Conservation (phyloP, 2,888 invertebrate genomes). For the Amblyjoppa proteus region DNA sequence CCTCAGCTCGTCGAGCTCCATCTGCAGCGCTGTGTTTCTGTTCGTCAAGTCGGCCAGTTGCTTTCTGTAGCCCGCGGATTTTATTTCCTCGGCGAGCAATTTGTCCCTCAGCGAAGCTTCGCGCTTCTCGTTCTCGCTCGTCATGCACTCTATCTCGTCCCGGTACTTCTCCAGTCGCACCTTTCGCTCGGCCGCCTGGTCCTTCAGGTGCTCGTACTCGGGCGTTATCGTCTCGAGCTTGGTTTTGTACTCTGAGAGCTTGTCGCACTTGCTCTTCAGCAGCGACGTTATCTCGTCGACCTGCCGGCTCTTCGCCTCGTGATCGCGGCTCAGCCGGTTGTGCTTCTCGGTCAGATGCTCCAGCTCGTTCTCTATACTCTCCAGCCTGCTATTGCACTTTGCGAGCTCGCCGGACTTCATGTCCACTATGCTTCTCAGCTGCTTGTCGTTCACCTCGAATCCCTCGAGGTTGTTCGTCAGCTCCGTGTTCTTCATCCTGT, state of each 20-base stretch:
- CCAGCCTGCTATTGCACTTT: slow-evolving; percentile 82
- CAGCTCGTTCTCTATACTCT: slow-evolving; percentile 84
- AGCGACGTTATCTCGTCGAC: slow-evolving; percentile 80
- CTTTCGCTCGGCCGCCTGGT: slow-evolving; percentile 75
- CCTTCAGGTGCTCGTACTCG: slow-evolving; percentile 77
- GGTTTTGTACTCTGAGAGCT: slow-evolving; percentile 83
- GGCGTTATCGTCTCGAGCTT: slow-evolving; percentile 78
- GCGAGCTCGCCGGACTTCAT: slow-evolving; percentile 80
- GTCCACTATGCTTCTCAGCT: slow-evolving; percentile 80
- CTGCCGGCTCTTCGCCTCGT: slow-evolving; percentile 81
- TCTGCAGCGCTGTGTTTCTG: slow-evolving; percentile 85
- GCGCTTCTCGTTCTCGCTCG: slow-evolving; percentile 81
- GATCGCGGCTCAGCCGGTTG: slow-evolving; percentile 83
- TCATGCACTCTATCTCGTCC: slow-evolving; percentile 82
- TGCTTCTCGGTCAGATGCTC: slow-evolving; percentile 82
- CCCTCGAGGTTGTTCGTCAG: slow-evolving; percentile 76
- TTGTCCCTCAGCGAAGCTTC: slow-evolving; percentile 74
- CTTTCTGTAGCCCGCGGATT: slow-evolving; percentile 79
- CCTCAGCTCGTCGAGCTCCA: slow-evolving; percentile 85
- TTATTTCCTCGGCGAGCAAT: slow-evolving; percentile 78
- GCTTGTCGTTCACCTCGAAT: slow-evolving; percentile 77
- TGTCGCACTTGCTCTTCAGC: slow-evolving; percentile 80
- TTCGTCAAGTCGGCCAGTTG: slow-evolving; percentile 84
- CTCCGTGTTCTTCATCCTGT: slow-evolving; percentile 77
- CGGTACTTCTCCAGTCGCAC: slow-evolving; percentile 80